Evolutionary conservation across 2,888 invertebrate species (phyloP).

Genomic region (Platynereis dumerilii): DNA sequence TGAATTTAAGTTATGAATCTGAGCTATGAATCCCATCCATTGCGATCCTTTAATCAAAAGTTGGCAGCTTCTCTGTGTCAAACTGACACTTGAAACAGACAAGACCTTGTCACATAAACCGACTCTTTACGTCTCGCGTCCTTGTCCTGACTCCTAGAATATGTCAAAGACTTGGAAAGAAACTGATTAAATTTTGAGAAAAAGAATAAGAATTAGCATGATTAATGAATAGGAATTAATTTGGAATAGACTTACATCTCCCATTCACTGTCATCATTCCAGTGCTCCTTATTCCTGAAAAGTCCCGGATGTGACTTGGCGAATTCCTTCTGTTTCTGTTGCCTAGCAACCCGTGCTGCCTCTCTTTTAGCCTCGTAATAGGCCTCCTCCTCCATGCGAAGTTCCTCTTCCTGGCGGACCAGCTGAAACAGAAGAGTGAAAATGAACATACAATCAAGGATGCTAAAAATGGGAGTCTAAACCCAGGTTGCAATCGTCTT

Average conservation of each 20-base stretch:
- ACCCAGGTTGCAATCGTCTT: background rate
- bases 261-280: conserved; percentile 58
- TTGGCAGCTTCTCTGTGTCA: no score
- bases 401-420: conserved; percentile 57
- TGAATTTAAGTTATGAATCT: no score
- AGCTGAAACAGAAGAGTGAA: conserved; percentile 40
- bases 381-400: conserved; percentile 57
- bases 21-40: no score
- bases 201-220: no score
- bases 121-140: background rate
- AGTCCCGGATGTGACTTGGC: conserved; percentile 32
- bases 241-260: conserved; percentile 48
- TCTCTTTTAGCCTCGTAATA: conserved; percentile 58
- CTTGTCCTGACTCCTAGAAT: no score
- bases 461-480: background rate
- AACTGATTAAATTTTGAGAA: no score
- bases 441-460: no score
- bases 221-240: no score
- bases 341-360: conserved; percentile 50
- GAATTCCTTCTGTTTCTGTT: conserved; percentile 49
- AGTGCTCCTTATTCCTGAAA: conserved; percentile 35
- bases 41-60: no score
- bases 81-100: no score
- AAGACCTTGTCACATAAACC: no score
- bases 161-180: no score